These are phyloP conservation scores for Adelges cooleyi DNA, from an alignment of 1,140 invertebrate genomes.

Conservation along the genomic window DNA sequence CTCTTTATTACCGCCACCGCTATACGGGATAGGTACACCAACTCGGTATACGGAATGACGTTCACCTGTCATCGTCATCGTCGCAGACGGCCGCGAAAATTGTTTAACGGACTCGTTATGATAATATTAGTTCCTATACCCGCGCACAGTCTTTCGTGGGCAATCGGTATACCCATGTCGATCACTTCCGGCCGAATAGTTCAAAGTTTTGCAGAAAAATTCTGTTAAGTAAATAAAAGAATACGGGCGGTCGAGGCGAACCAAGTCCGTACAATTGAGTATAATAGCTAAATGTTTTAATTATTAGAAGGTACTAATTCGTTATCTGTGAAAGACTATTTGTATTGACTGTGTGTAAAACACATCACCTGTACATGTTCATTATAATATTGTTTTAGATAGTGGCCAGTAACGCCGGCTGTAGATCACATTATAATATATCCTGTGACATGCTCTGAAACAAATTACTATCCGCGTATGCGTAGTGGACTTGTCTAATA, in stretches of 20 bases:
- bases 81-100: neutral
- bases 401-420: too few relatives aligned
- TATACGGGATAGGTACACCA: neutral
- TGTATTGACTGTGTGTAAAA: too few relatives aligned
- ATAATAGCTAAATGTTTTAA: neutral
- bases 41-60: neutral
- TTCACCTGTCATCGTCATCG: slow-evolving; percentile 6
- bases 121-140: neutral
- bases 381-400: too few relatives aligned
- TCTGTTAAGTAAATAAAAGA: too few relatives aligned
- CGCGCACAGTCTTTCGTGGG: too few relatives aligned
- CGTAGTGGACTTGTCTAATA: neutral
- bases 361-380: neutral
- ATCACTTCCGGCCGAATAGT: too few relatives aligned
- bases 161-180: neutral
- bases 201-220: too few relatives aligned
- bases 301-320: too few relatives aligned
- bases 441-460: too few relatives aligned
- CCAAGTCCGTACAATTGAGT: neutral
- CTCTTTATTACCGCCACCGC: neutral
- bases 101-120: slow-evolving; percentile 18
- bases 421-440: too few relatives aligned
- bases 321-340: too few relatives aligned
- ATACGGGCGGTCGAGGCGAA: neutral
- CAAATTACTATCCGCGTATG: neutral